A percentile compares a stretch with the other conserved stretches of the same genome.
Evolutionary conservation across 1,140 invertebrate genomes (phyloP).

Genomic region (Sycophila sp.): DNA sequence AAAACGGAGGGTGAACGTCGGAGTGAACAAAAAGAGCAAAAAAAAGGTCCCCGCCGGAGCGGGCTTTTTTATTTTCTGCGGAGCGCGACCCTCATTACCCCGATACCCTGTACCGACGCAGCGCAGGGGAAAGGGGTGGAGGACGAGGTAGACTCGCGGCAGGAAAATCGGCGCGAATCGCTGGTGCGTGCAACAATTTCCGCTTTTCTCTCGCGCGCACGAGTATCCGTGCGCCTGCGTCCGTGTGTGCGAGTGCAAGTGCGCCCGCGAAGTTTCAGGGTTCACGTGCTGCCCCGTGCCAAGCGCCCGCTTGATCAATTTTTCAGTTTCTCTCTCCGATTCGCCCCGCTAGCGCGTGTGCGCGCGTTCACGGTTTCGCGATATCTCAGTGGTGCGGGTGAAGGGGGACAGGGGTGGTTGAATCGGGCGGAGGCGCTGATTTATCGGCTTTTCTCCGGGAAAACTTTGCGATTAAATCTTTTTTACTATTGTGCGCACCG

Average conservation of each 20-base stretch:
- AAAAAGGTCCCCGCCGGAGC: too few relatives aligned
- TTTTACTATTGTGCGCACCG: conserved; percentile 34
- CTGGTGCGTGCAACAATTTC: conserved; percentile 39
- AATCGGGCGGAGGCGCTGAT: conserved; percentile 13
- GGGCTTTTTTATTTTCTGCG: not conserved
- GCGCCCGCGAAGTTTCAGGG: too few relatives aligned
- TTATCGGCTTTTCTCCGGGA: conserved; percentile 36
- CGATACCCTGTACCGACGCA: too few relatives aligned
- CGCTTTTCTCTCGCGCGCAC: conserved; percentile 4
- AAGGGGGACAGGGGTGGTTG: too few relatives aligned
- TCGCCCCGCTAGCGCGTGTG: not conserved
- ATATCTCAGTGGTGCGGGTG: too few relatives aligned
- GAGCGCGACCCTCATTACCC: not conserved
- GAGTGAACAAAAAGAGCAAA: too few relatives aligned
- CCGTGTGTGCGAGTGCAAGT: not conserved
- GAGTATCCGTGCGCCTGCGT: not conserved
- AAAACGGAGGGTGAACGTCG: too few relatives aligned
- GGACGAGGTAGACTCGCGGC: too few relatives aligned
- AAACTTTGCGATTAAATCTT: conserved; percentile 41
- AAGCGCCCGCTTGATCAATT: conserved; percentile 44
- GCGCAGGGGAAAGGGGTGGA: too few relatives aligned
- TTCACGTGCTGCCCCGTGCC: conserved; percentile 34
- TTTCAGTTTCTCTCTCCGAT: conserved; percentile 33
- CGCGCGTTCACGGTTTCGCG: too few relatives aligned
- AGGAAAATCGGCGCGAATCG: conserved; percentile 25